Evolutionary conservation across 2,113 vertebrate species (phyloP).

Genomic region (Azemiops feae): DNA sequence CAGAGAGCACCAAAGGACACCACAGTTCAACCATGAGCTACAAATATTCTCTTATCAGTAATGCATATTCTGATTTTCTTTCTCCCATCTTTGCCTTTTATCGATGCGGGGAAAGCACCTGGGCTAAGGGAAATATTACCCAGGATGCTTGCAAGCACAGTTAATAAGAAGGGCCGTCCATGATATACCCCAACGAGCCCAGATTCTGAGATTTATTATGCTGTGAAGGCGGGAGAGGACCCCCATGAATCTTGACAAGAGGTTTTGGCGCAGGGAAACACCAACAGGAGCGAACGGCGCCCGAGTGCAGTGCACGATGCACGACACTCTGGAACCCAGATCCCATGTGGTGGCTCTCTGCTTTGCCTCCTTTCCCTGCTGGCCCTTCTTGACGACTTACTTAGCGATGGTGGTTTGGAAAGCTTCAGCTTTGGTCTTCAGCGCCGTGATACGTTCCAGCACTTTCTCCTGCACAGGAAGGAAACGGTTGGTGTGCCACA

Average conservation of each 20-base stretch:
- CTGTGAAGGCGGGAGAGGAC: too few species aligned
- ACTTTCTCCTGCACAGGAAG: slow-evolving; percentile 79
- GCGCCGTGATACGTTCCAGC: slow-evolving; percentile 80
- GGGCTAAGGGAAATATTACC: not conserved
- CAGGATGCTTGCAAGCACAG: not conserved
- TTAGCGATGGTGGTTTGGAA: slow-evolving; percentile 81
- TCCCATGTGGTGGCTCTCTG: not conserved
- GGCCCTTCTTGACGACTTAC: slow-evolving; percentile 47
- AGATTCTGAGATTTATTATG: not conserved
- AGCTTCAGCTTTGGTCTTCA: slow-evolving; percentile 84
- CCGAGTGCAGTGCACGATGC: too few species aligned
- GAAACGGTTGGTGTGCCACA: too few species aligned
- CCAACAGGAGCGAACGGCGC: not conserved
- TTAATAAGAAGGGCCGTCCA: not conserved
- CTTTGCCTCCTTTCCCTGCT: too few species aligned
- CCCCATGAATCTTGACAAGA: too few species aligned
- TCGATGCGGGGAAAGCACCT: not conserved
- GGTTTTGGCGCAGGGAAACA: not conserved
- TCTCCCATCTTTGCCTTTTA: not conserved
- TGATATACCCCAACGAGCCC: not conserved
- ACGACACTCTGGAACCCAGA: too few species aligned
- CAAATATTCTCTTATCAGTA: too few species aligned
- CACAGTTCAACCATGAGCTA: too few species aligned
- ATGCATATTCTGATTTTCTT: not conserved
- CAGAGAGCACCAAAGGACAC: too few species aligned